Evolutionary conservation across 2,888 invertebrate species (phyloP).

Genomic region (Dolomedes plantarius): DNA sequence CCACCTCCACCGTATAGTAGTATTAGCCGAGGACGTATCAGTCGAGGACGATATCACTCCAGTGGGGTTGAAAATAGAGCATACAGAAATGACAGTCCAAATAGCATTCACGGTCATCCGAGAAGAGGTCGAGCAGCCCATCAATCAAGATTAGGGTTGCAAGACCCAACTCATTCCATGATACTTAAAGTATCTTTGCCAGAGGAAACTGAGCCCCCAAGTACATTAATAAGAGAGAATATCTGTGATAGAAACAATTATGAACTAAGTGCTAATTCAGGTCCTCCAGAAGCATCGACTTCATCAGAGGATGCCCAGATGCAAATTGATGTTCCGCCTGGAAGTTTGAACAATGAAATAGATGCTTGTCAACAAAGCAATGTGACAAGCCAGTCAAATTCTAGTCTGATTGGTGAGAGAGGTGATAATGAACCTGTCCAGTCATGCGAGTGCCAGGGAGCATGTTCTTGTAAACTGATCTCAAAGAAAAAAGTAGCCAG

Average conservation of each 20-base stretch:
- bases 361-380: neutral
- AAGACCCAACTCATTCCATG: slow-evolving; percentile 27
- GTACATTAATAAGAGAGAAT: neutral
- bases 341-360: neutral
- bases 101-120: slow-evolving; percentile 17
- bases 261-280: neutral
- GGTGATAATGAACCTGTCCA: slow-evolving; percentile 15
- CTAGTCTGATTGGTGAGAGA: neutral
- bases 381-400: neutral
- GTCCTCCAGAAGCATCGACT: neutral
- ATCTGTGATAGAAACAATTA: slow-evolving; percentile 20
- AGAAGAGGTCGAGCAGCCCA: slow-evolving; percentile 28
- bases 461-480: slow-evolving; percentile 66
- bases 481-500: slow-evolving; percentile 18
- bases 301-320: neutral
- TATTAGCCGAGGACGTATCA: slow-evolving; percentile 30
- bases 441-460: slow-evolving; percentile 67
- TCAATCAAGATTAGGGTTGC: slow-evolving; percentile 13
- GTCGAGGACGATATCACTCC: slow-evolving; percentile 25
- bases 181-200: slow-evolving; percentile 50
- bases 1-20: slow-evolving; percentile 71
- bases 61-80: slow-evolving; percentile 53
- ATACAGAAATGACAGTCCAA: slow-evolving; percentile 54
- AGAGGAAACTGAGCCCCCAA: slow-evolving; percentile 14
- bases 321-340: neutral